Evolutionary conservation across 2,797 vertebrate species (phyloP).

Genomic region (Phoeniculus purpureus): DNA sequence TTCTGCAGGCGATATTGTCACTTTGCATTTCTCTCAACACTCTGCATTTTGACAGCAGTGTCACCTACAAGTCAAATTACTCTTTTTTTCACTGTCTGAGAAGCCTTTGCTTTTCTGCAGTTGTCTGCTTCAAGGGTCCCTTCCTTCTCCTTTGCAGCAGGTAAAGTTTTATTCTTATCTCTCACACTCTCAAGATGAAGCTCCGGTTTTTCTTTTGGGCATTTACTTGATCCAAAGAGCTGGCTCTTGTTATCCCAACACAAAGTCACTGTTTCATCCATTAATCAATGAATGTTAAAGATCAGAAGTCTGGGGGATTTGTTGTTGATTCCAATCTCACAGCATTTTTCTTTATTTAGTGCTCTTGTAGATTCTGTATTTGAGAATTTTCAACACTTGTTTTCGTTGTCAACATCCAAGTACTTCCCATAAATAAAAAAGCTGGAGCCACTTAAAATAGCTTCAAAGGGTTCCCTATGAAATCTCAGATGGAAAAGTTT

Average conservation of each 20-base stretch:
- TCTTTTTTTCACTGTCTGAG: neutral
- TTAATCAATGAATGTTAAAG: constrained; percentile 58
- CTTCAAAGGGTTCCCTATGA: constrained; percentile 51
- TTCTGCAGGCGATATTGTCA: constrained; percentile 6
- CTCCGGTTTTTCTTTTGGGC: constrained; percentile 22
- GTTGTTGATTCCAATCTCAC: constrained; percentile 43
- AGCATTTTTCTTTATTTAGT: constrained; percentile 63
- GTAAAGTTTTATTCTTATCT: constrained; percentile 2
- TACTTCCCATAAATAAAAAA: constrained; percentile 74
- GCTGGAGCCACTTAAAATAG: constrained; percentile 62
- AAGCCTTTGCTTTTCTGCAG: neutral
- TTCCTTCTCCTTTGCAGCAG: neutral
- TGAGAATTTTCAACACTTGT: constrained; percentile 69
- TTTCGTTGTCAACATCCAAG: constrained; percentile 68
- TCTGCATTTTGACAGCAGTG: constrained; percentile 20
- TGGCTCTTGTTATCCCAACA: constrained; percentile 59
- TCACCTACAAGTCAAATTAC: neutral
- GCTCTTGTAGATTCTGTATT: constrained; percentile 52
- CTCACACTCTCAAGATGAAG: neutral
- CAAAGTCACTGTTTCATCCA: constrained; percentile 63
- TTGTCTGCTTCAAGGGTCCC: neutral
- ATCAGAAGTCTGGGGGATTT: constrained; percentile 44
- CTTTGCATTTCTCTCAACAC: neutral
- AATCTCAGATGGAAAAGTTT: constrained; percentile 51
- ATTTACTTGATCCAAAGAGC: constrained; percentile 30